Percentiles rank a stretch among this genome's conserved stretches.
These are phyloP conservation scores for Seriola dumerili DNA, from an alignment of 2,113 vertebrate genomes.

Conservation along the genomic window DNA sequence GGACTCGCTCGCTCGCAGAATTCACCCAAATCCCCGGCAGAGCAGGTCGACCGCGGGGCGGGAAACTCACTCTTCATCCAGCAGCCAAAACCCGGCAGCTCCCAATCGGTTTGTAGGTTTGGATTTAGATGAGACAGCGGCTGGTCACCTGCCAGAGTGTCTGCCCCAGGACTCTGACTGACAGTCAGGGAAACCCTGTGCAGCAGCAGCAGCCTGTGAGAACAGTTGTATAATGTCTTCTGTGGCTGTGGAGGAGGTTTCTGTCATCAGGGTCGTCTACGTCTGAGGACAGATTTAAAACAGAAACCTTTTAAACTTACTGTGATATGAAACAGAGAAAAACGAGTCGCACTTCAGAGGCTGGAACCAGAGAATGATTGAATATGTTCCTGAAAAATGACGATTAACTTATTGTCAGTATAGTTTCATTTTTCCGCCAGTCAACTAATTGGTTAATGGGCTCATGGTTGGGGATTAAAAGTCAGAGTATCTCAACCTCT, in stretches of 20 bases:
- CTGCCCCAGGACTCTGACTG: background rate
- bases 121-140: conserved; percentile 3
- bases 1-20: conserved; percentile 1
- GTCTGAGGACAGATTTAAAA: too few species aligned
- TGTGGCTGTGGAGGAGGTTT: background rate
- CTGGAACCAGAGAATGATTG: too few species aligned
- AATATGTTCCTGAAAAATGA: too few species aligned
- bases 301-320: too few species aligned
- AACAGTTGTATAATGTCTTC: background rate
- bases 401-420: too few species aligned
- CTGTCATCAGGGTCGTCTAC: background rate
- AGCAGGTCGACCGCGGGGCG: background rate
- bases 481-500: too few species aligned
- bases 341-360: too few species aligned
- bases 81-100: conserved; percentile 24
- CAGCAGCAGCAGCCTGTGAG: background rate
- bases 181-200: conserved; percentile 9
- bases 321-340: too few species aligned
- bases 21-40: conserved; percentile 1
- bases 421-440: too few species aligned
- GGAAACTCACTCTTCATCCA: background rate
- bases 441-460: too few species aligned
- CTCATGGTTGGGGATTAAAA: too few species aligned
- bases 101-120: background rate
- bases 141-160: conserved; percentile 20